A percentile compares a stretch with the other conserved stretches of the same genome.
These are phyloP conservation scores for Oxyura jamaicensis DNA, from an alignment of 2,113 vertebrate genomes.

Conservation along the genomic window DNA sequence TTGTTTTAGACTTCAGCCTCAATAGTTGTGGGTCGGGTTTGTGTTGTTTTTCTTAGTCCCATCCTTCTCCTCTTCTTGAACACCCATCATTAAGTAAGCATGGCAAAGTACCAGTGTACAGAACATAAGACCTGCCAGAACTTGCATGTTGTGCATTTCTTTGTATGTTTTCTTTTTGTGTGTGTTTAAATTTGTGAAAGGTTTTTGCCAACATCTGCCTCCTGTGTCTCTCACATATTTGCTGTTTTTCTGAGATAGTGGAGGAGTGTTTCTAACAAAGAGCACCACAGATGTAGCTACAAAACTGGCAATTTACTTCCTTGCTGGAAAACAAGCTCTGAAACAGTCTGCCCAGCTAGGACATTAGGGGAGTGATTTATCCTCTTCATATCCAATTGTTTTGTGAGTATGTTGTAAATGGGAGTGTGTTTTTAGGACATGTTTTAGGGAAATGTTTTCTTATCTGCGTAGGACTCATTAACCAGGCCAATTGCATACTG, in stretches of 20 bases:
- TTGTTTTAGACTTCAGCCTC: neutral
- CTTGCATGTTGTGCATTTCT: neutral
- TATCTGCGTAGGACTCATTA: neutral
- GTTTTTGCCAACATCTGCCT: constrained; percentile 32
- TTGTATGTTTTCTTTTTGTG: neutral
- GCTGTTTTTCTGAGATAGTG: constrained; percentile 1
- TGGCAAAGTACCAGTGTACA: neutral
- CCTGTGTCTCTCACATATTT: neutral
- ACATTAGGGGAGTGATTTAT: neutral
- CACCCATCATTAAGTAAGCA: neutral
- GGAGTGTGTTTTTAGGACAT: neutral
- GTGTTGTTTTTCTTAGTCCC: neutral
- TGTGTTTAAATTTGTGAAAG: neutral
- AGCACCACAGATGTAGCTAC: neutral
- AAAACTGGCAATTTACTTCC: neutral
- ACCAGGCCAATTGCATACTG: neutral
- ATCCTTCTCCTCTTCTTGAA: neutral
- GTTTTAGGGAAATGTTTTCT: neutral
- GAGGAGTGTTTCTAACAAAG: neutral
- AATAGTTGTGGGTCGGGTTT: neutral
- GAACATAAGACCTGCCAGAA: neutral
- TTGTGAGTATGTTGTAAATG: neutral
- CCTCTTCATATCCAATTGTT: constrained; percentile 1
- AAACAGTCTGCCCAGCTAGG: neutral
- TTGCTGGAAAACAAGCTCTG: neutral